Base-by-base conservation (phyloP, 2,113 vertebrate genomes). In the Caranx ignobilis region DNA sequence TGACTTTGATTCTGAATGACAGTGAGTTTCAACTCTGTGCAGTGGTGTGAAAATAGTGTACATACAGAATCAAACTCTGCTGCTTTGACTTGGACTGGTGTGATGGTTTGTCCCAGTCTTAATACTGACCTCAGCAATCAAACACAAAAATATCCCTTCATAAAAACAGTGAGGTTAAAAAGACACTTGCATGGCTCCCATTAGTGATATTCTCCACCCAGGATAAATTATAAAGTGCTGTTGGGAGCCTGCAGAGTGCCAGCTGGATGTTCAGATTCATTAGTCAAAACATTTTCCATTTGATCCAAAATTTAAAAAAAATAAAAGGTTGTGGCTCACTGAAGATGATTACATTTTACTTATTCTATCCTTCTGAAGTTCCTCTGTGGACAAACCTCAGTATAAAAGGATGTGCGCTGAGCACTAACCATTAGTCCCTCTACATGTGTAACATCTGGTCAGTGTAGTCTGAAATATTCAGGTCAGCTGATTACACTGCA, bases 141-240 rank as follows among this genome's bases (percentile, higher is more conserved):
- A 19, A 54, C 7, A 3, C 21, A 77, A 60, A 56, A 31, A 56
- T 6, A 26, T 57, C 31, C 45, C 5, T 43, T 73, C 13, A 6
- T 62, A 43, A 60, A 77, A 84, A 55, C 3, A 19, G 6, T 31
- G 0, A 8, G 5, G 7, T 66, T 43, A 16, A 60, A 62, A 81
- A 60, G 5, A 39, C 3, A 21, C 9, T 11, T 11, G 31, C 60
- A 35, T 8, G 35, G 43, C 45, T 77, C 61, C 15, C 8, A 39
- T 21, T 21, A 13, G 18, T 48, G n/a, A 4, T 26, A 39, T 19
- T 65, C 54, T 41, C 16, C 34, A 19, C 60, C 16, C 64, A 61
- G 54, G 75, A 79, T 64, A 57, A 65, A 65, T 79, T 64, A 77
- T 87, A 74, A 87, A 87, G 81, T 84, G 85, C 85, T 64, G 59